These are phyloP conservation scores for Sebastes cheni DNA, from an alignment of 2,797 vertebrate species.

Conservation along the genomic window DNA sequence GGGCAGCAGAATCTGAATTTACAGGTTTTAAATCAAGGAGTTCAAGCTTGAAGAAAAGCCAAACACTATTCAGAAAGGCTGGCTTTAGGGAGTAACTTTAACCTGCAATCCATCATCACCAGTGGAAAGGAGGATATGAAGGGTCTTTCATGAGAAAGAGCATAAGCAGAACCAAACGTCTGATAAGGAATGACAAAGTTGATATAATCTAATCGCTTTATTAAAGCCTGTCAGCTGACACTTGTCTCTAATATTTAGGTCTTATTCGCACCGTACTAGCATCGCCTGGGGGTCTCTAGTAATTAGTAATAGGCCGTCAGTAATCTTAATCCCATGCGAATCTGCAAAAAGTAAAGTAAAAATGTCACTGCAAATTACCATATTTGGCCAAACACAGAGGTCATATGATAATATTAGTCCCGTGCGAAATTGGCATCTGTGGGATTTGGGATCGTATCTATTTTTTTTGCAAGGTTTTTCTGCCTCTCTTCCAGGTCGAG, in stretches of 20 bases:
- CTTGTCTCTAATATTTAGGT: neutral
- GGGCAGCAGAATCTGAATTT: neutral
- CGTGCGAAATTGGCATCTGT: neutral
- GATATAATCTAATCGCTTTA: neutral
- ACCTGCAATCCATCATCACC: neutral
- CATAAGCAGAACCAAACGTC: neutral
- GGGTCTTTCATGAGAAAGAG: neutral
- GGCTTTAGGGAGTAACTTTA: neutral
- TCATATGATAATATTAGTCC: neutral
- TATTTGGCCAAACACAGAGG: neutral
- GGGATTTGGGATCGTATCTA: neutral
- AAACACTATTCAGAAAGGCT: neutral
- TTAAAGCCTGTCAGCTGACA: neutral
- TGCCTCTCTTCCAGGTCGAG: neutral
- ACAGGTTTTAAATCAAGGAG: neutral
- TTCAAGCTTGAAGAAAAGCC: neutral
- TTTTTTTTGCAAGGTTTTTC: neutral
- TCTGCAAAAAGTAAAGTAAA: neutral
- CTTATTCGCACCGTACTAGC: neutral
- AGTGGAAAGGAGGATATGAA: neutral
- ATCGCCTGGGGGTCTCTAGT: neutral
- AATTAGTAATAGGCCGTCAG: neutral
- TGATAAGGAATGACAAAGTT: neutral
- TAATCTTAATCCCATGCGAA: neutral
- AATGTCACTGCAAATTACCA: neutral